phyloP scores from a whole-genome alignment of 2,888 invertebrate species.

The Podabrus alpinus region DNA sequence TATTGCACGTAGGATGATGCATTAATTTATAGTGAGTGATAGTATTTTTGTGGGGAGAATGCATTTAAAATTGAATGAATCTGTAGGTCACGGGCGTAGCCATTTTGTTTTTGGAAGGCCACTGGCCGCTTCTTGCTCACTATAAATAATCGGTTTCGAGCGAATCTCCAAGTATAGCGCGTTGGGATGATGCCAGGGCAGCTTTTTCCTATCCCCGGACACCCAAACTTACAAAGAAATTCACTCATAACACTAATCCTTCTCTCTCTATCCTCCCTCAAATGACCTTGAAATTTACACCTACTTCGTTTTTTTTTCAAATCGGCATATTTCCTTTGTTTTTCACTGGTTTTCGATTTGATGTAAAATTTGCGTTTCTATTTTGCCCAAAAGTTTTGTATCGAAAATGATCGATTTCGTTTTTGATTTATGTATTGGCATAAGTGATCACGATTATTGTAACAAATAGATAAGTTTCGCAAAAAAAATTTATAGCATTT shows the following conservation, averaged over 20 bases:
- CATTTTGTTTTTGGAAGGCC: conserved; percentile 57
- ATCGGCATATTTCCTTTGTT: background rate
- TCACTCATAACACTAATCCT: conserved; percentile 28
- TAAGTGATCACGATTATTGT: too few relatives aligned
- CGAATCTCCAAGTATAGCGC: conserved; percentile 87
- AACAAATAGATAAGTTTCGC: too few relatives aligned
- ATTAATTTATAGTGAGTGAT: background rate
- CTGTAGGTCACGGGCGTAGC: conserved; percentile 60
- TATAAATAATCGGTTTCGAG: conserved; percentile 72
- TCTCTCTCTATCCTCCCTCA: conserved; percentile 20
- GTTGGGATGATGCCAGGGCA: conserved; percentile 76
- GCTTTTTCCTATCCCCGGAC: conserved; percentile 52
- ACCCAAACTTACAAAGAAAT: conserved; percentile 34
- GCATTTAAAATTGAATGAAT: conserved; percentile 24
- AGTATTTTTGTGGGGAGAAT: background rate
- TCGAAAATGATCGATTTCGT: background rate
- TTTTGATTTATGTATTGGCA: background rate
- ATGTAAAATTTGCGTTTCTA: background rate
- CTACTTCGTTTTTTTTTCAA: background rate
- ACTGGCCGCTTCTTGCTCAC: conserved; percentile 63
- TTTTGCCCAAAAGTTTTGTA: background rate
- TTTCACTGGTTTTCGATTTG: background rate
- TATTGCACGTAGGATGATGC: background rate
- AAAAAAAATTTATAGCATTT: too few relatives aligned
- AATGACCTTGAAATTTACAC: conserved; percentile 33